Evolutionary conservation across 2,113 vertebrate species (phyloP), one percentile per base, ranked within the genome.

Genomic region (Origma solitaria): DNA sequence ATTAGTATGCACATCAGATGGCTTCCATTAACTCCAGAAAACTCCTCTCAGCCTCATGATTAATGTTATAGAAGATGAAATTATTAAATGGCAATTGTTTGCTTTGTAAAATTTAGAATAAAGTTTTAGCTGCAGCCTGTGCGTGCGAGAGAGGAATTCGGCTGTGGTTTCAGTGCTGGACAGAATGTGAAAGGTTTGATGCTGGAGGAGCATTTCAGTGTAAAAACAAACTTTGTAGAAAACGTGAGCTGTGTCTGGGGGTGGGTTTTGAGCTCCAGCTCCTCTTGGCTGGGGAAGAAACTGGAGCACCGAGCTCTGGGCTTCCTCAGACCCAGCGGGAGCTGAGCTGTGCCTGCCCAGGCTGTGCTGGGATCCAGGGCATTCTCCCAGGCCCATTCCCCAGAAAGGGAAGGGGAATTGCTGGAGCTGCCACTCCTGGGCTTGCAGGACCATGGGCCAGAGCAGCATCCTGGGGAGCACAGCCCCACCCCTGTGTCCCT

Each of bases 1-100:
- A 94, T 94, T 86, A 94, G 57, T 72, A 53, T 12, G 69, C 88
- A 73, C 90, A 94, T 96, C 95, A 96, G 95, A 80, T 96, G 96
- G 93, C 77, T 96, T 94, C 93, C 69, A 96, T 97, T 96, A 97
- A 78, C 90, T 88, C 44, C 85, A 86, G 75, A 80, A 75, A 78
- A 49, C 51, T 81, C 79, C 68, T 70, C 61, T 88, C 88, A 78
- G 60, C 56, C 72, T 70, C 75, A 1, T 92, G 79, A 90, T 79
- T 68, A 73, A 83, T n/a, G 93, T 45, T 88, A 60, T 37, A 60
- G 94, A 83, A 88, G n/a, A 93, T 6, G 49, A 4, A 56, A 13
- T 56, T 76, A 75, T 91, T 45, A 84, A 89, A 92, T 21, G 28
- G 93, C 73, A 87, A 71, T 84, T 91, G 94, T 96, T 95, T 87